A percentile compares a stretch with the other conserved stretches of the same genome.
Evolutionary conservation across 2,888 invertebrate genomes (phyloP).

Genomic region (Diarsia rubi): DNA sequence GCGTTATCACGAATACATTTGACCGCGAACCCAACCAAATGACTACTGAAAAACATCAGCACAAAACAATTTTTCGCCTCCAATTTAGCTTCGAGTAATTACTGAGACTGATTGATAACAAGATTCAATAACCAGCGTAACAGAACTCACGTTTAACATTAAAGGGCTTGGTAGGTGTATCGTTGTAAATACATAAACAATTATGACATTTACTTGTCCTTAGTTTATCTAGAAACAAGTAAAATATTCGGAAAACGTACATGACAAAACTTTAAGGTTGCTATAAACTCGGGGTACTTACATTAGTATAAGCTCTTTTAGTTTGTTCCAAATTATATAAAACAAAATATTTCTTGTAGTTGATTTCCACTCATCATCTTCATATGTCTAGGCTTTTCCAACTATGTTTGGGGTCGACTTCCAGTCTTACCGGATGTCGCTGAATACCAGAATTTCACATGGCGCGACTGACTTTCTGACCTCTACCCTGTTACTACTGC

Average conservation of each 20-base stretch:
- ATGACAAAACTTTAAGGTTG: background rate
- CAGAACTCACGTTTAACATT: conserved; percentile 3
- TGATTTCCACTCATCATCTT: background rate
- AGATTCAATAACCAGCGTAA: conserved; percentile 5
- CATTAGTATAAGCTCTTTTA: background rate
- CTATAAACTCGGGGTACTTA: background rate
- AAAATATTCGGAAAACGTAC: background rate
- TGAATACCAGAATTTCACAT: too few relatives aligned
- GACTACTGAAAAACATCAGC: conserved; percentile 26
- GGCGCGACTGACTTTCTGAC: too few relatives aligned
- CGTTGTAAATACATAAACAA: background rate
- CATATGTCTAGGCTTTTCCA: too few relatives aligned
- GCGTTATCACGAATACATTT: conserved; percentile 62
- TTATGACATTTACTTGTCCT: background rate
- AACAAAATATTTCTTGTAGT: too few relatives aligned
- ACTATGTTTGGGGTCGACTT: too few relatives aligned
- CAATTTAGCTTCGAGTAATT: conserved; percentile 22
- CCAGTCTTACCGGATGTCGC: too few relatives aligned
- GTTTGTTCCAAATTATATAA: background rate
- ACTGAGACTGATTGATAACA: conserved; percentile 29
- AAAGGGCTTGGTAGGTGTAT: conserved; percentile 1
- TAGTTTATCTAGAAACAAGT: background rate
- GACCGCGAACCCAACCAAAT: conserved; percentile 65
- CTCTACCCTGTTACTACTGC: too few relatives aligned
- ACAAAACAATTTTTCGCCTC: conserved; percentile 1